These are phyloP conservation scores for Antheraea pernyi DNA, from an alignment of 1,140 invertebrate species.

Conservation along the genomic window DNA sequence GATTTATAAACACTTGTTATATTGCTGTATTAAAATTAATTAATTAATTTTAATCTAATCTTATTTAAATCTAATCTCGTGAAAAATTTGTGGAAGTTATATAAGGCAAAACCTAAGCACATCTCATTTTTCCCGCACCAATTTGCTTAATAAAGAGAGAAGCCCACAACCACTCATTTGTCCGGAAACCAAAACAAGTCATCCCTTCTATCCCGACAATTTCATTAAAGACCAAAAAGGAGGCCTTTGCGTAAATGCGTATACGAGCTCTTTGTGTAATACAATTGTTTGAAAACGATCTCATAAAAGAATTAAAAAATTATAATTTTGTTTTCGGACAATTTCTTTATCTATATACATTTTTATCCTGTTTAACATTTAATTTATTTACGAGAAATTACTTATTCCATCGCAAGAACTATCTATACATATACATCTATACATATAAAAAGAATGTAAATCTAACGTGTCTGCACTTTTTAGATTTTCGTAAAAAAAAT, in stretches of 20 bases:
- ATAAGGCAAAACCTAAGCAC: background rate
- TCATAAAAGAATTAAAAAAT: background rate
- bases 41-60: too few relatives aligned
- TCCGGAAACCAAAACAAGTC: constrained; percentile 17
- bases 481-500: too few relatives aligned
- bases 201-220: constrained; percentile 25
- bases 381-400: background rate
- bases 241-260: constrained; percentile 8
- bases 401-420: too few relatives aligned
- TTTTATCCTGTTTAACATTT: background rate
- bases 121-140: background rate
- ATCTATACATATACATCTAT: too few relatives aligned
- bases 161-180: background rate
- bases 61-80: too few relatives aligned
- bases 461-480: too few relatives aligned
- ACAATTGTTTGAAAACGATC: background rate
- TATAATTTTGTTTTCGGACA: background rate
- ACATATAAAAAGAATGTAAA: too few relatives aligned
- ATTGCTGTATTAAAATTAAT: too few relatives aligned
- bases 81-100: background rate
- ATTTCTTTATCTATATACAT: constrained; percentile 2
- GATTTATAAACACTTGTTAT: too few relatives aligned
- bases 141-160: constrained; percentile 7
- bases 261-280: background rate
- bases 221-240: constrained; percentile 30